A percentile compares a stretch with the other conserved stretches of the same genome.
Conservation (phyloP, 2,113 vertebrate genomes). For the Diadophis punctatus region DNA sequence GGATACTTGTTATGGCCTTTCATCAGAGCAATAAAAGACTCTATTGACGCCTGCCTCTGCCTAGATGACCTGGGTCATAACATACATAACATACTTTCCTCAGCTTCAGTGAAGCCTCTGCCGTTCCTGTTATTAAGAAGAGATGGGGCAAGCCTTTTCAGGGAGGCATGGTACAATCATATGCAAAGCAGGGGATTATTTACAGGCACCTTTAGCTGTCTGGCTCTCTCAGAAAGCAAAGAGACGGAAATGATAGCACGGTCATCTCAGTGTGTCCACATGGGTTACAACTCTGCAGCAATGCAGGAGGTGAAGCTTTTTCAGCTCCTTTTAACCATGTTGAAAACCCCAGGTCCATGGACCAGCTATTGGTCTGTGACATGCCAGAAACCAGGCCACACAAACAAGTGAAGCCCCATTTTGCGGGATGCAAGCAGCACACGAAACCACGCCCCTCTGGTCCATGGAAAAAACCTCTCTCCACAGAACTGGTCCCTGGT, state of each 20-base stretch:
- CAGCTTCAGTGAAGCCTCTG: not conserved
- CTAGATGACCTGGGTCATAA: not conserved
- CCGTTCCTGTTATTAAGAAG: not conserved
- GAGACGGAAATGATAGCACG: not conserved
- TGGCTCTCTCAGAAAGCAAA: not conserved
- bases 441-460: too few relatives aligned
- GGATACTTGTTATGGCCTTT: too few relatives aligned
- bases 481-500: too few relatives aligned
- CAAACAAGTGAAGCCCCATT: too few relatives aligned
- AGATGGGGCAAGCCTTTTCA: not conserved
- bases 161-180: not conserved
- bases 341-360: too few relatives aligned
- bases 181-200: not conserved
- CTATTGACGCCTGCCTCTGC: not conserved
- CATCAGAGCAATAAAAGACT: too few relatives aligned
- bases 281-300: not conserved
- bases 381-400: too few relatives aligned
- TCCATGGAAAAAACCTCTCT: too few relatives aligned
- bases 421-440: too few relatives aligned
- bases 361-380: too few relatives aligned
- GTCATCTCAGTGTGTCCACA: not conserved
- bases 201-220: not conserved
- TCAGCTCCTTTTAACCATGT: not conserved
- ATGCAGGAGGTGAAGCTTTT: not conserved
- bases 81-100: not conserved